Evolutionary conservation across 1,140 invertebrate species (phyloP).

Genomic region (Dendrolimus kikuchii): DNA sequence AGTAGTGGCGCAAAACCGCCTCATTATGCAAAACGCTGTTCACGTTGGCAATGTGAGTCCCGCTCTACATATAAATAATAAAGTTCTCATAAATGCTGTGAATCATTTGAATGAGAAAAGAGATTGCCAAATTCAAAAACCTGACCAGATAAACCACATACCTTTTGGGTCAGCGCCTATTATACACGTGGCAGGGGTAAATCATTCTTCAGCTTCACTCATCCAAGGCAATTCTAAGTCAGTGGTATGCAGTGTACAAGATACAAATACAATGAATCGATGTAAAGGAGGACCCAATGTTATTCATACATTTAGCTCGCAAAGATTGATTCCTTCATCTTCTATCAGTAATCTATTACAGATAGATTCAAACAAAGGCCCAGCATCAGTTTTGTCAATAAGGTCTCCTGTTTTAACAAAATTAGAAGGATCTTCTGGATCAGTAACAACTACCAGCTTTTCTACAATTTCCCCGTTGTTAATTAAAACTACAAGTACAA

Average conservation of each 20-base stretch:
- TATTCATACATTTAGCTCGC: conserved; percentile 51
- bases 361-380: conserved; percentile 43
- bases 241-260: conserved; percentile 40
- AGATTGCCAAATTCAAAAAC: conserved; percentile 38
- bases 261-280: conserved; percentile 36
- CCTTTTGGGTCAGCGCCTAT: conserved; percentile 41
- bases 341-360: conserved; percentile 48
- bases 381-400: conserved; percentile 51
- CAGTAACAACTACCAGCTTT: conserved; percentile 39
- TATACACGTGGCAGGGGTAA: conserved; percentile 47
- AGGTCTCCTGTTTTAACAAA: conserved; percentile 46
- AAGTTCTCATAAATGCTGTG: conserved; percentile 52
- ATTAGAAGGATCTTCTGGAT: conserved; percentile 33
- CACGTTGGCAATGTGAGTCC: conserved; percentile 48
- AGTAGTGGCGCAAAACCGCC: conserved; percentile 60
- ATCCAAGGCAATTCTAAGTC: conserved; percentile 50
- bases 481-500: conserved; percentile 38
- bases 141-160: conserved; percentile 35
- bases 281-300: conserved; percentile 44
- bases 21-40: conserved; percentile 57
- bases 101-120: conserved; percentile 41
- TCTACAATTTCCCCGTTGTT: conserved; percentile 52
- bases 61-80: conserved; percentile 47
- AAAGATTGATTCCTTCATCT: conserved; percentile 41
- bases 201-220: conserved; percentile 41